phyloP scores from a whole-genome alignment of 2,888 invertebrate species.

The Litoditis marina region DNA sequence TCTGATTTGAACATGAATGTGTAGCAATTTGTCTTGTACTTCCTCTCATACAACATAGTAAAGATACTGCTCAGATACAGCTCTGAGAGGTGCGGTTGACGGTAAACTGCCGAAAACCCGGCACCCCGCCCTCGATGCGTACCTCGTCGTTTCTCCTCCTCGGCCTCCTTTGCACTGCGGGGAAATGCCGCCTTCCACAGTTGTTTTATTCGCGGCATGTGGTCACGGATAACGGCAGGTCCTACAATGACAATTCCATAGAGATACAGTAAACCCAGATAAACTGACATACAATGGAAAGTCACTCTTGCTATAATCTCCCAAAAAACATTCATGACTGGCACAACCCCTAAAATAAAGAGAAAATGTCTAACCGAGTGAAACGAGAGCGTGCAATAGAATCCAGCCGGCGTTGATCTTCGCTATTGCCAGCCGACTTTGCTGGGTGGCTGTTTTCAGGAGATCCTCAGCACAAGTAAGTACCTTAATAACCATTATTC shows the following conservation, averaged over 20 bases:
- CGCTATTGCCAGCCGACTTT: slow-evolving; percentile 86
- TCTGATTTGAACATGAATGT: too few relatives aligned
- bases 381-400: slow-evolving; percentile 91
- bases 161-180: slow-evolving; percentile 88
- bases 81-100: too few relatives aligned
- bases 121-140: not conserved
- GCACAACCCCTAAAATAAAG: not conserved
- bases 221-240: slow-evolving; percentile 32
- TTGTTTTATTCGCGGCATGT: slow-evolving; percentile 86
- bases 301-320: not conserved
- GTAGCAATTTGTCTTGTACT: too few relatives aligned
- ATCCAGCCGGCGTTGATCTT: slow-evolving; percentile 97
- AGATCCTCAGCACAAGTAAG: slow-evolving; percentile 96
- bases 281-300: too few relatives aligned
- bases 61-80: too few relatives aligned
- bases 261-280: not conserved
- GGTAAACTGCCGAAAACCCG: slow-evolving; percentile 67
- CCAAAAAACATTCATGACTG: not conserved
- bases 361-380: slow-evolving; percentile 79
- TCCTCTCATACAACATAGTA: too few relatives aligned
- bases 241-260: slow-evolving; percentile 8
- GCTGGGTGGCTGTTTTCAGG: slow-evolving; percentile 90
- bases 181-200: slow-evolving; percentile 98
- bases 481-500: slow-evolving; percentile 67
- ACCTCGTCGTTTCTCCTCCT: slow-evolving; percentile 76